Evolutionary conservation across 2,113 vertebrate genomes (phyloP), one percentile per base, ranked within the genome.

Genomic region (Hylia prasina): DNA sequence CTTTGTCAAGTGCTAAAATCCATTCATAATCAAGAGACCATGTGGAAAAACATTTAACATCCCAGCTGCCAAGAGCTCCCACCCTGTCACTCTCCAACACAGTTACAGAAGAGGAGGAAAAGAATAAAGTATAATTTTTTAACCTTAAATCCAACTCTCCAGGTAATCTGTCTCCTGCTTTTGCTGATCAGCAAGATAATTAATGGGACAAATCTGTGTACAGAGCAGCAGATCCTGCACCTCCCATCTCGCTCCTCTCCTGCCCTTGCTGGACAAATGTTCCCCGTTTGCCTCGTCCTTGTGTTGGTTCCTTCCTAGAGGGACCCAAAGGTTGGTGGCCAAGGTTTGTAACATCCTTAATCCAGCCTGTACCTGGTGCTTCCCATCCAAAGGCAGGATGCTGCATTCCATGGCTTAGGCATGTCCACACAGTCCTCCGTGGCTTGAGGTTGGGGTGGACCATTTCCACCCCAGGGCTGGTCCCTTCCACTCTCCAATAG

Each of bases 1-100:
- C 85, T 96, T 96, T 96, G 95, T 86, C 89, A 83, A 97, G 92
- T 94, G 83, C 92, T 96, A 82, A 96, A 95, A 96, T 95, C 94
- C 96, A 93, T 97, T 97, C 97, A 97, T 78, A 89, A 97, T 95
- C 97, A 97, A 91, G 82, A 96, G 84, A 85, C 60, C 95, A 82
- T 25, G 71, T 87, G 73, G 50, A 96, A 97, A 96, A 92, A 91
- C 92, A 92, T 86, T 97, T 73, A 96, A 92, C 73, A 82, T 85
- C 70, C 77, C 87, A 72, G 89, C 79, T 91, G 71, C 90, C 90
- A 83, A 94, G 70, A 86, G 94, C 60, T 84, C 42, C 69, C 24
- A 56, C 66, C 93, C 77, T 42, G 60, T 75, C 53, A 92, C 27
- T 14, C 51, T 65, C 47, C 24, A 72, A 42, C 44, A 91, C 90